Conservation (phyloP, 2,797 vertebrate genomes). For the Liparis tanakae region DNA sequence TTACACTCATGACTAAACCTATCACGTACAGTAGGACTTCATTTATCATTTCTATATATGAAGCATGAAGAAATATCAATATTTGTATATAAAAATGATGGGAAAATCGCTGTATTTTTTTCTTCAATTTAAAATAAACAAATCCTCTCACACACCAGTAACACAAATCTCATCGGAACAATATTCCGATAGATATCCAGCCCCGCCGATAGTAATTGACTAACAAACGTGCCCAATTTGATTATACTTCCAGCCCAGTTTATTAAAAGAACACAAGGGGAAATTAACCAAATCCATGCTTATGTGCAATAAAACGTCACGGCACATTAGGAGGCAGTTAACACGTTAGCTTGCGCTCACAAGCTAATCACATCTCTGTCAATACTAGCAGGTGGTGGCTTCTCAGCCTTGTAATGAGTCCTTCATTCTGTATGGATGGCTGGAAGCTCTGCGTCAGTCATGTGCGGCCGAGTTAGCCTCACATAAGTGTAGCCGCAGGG, state of each 20-base stretch:
- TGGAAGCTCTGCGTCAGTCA: constrained; percentile 37
- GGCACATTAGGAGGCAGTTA: constrained; percentile 51
- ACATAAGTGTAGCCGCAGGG: constrained; percentile 26
- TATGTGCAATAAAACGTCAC: constrained; percentile 39
- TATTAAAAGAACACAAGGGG: constrained; percentile 23
- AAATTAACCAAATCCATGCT: constrained; percentile 34
- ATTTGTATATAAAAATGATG: constrained; percentile 28
- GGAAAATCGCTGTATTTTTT: background rate
- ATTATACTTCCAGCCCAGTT: constrained; percentile 32
- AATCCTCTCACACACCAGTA: constrained; percentile 19
- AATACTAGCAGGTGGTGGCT: constrained; percentile 46
- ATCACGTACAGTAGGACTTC: constrained; percentile 33
- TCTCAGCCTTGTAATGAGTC: constrained; percentile 45
- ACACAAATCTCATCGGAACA: constrained; percentile 19
- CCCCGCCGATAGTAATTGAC: constrained; percentile 42
- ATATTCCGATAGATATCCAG: constrained; percentile 44
- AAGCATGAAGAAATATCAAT: background rate
- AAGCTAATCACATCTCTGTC: constrained; percentile 40
- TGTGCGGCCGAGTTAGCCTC: constrained; percentile 16
- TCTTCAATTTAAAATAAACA: constrained; percentile 2
- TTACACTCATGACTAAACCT: constrained; percentile 37
- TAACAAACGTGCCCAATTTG: constrained; percentile 38
- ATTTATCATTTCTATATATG: constrained; percentile 36
- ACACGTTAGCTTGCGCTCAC: constrained; percentile 33
- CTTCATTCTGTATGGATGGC: constrained; percentile 37